Percentiles rank a stretch among this genome's conserved stretches.
These are phyloP conservation scores for Syncerus caffer DNA, from an alignment of 2,797 vertebrate genomes.

Conservation along the genomic window DNA sequence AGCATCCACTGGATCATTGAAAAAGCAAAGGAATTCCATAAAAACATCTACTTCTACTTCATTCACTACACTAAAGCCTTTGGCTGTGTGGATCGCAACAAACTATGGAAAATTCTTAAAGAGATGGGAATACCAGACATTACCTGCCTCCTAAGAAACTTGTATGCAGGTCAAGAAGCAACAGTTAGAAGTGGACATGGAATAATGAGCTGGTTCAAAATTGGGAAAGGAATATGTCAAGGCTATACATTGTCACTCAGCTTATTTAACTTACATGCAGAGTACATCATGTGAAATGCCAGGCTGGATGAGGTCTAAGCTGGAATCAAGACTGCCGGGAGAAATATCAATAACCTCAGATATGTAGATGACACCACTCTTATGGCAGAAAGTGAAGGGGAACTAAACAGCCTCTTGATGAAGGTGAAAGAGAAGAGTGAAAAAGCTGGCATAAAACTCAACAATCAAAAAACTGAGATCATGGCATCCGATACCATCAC, in stretches of 20 bases:
- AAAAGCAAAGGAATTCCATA: neutral
- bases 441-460: neutral
- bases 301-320: neutral
- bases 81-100: neutral
- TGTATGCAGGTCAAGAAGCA: neutral
- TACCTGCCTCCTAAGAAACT: neutral
- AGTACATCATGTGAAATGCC: neutral
- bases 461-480: neutral
- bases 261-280: neutral
- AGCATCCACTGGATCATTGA: neutral
- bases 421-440: neutral
- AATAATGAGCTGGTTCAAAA: neutral
- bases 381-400: neutral
- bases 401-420: neutral
- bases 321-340: neutral
- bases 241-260: neutral
- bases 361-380: neutral
- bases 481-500: neutral
- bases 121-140: neutral
- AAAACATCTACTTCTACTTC: neutral
- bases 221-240: neutral
- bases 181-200: neutral
- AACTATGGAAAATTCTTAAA: neutral
- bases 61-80: neutral
- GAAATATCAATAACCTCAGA: neutral